Evolutionary conservation across 2,113 vertebrate species (phyloP), one percentile per base, ranked within the genome.

Genomic region (Neolamprologus ventralis): DNA sequence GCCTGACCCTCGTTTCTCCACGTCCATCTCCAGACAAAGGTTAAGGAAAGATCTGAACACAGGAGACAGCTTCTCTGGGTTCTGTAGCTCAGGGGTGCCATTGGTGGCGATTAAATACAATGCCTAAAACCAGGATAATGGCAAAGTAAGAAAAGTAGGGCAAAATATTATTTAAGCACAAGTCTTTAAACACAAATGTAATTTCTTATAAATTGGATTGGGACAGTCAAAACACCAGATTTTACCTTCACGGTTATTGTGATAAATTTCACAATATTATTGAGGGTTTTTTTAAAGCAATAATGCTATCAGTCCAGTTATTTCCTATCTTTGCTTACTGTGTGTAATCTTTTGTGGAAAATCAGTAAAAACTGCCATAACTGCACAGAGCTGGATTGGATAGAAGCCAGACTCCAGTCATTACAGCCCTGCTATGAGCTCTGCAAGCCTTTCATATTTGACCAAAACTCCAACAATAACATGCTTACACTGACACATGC

Each of bases 21-120:
- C 96, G 2, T 97, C 96, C 96, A 97, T 97, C 91, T 97, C 96
- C 80, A 97, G 93, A 80, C 95, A 96, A 90, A 95, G 95, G 42
- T 95, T 94, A 88, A 97, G 92, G 92, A 96, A 97, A 80, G 94
- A 94, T 79, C 88, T 95, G 93, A 97, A 97, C 85, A 96, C 91
- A 1, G 95, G 95, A 3, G 96, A 96, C 79, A 97, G 51, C 87
- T 97, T 97, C 94, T 97, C 96, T 65, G 96, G 96, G 91, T 91
- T 96, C 90, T 97, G 96, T 21, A 97, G 95, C 95, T 97, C 96
- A 9, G 96, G 96, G 28, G 96, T 97, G 57, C 96, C 96, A 4
- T 97, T 97, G 87, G 96, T 97, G 92, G 96, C 96, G 3, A 97
- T 97, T 88, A 97, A 93, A 94, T 97, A 97, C 92, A 97, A 73